Percentiles rank a stretch among this genome's conserved stretches.
These are phyloP conservation scores for Hetaerina americana DNA, from an alignment of 1,140 invertebrate species.

Conservation along the genomic window DNA sequence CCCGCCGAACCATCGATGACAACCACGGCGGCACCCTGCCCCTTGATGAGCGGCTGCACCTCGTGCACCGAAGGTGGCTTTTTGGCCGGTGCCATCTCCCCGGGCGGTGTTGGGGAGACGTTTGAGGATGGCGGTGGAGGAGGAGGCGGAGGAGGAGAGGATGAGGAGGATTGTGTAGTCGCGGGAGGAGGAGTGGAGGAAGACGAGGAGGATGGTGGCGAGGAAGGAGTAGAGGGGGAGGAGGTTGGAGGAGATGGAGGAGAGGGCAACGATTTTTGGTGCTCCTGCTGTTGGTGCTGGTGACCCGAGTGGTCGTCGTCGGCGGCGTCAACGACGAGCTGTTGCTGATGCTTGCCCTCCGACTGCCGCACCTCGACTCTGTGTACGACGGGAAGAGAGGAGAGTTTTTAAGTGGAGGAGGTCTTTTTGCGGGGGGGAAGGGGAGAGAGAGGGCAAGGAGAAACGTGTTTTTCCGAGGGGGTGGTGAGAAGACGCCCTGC, in stretches of 20 bases:
- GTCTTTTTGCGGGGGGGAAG: no score
- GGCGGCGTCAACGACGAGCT: no score
- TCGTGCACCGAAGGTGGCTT: background rate
- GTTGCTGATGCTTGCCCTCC: no score
- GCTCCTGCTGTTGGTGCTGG: no score
- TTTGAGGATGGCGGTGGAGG: background rate
- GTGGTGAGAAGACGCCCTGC: no score
- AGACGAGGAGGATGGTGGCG: background rate
- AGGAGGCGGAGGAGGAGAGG: background rate
- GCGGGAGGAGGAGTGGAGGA: background rate
- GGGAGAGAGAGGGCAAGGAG: no score
- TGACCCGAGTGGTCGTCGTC: no score
- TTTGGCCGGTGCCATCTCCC: background rate
- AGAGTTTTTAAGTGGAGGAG: no score
- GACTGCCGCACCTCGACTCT: no score
- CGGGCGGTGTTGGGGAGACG: background rate
- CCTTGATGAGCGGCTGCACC: background rate
- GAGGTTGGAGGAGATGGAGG: no score
- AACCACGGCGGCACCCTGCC: background rate
- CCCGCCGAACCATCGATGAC: background rate
- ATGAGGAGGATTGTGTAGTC: background rate
- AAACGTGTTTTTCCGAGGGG: no score
- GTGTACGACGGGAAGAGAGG: no score
- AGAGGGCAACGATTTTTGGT: background rate
- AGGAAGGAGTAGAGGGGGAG: background rate